A percentile compares a stretch with the other conserved stretches of the same genome.
phyloP scores from a whole-genome alignment of 2,113 vertebrate genomes.

The Sitta europaea region DNA sequence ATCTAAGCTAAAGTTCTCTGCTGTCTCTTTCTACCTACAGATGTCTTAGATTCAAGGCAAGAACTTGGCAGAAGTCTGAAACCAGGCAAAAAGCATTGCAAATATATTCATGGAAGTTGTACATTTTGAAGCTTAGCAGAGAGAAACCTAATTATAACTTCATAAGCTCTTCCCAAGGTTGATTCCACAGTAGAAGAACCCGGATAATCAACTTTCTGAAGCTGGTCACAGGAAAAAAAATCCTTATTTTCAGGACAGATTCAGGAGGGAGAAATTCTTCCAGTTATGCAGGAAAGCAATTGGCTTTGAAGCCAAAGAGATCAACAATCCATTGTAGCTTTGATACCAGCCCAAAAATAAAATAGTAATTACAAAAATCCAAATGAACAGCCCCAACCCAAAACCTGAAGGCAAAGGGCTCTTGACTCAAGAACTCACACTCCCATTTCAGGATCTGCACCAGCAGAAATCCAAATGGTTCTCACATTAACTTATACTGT shows the following conservation, averaged over 20 bases:
- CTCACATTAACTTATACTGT: background rate
- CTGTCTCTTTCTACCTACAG: background rate
- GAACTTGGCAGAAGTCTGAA: constrained; percentile 12
- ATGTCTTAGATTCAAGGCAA: constrained; percentile 15
- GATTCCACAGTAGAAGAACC: background rate
- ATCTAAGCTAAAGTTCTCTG: background rate
- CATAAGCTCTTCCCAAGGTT: background rate
- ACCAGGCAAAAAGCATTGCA: background rate
- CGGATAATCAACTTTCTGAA: background rate
- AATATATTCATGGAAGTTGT: background rate
- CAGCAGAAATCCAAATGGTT: background rate
- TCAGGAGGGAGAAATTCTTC: background rate
- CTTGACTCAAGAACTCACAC: background rate
- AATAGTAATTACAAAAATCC: background rate
- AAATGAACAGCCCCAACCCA: background rate
- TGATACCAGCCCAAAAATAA: background rate
- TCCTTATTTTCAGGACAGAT: background rate
- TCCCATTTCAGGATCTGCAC: background rate
- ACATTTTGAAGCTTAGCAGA: background rate
- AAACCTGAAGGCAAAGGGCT: background rate
- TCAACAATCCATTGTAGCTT: background rate
- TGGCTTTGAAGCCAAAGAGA: background rate
- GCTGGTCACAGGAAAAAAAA: background rate
- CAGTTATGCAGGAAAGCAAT: background rate
- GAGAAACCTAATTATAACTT: constrained; percentile 22